phyloP scores from a whole-genome alignment of 1,140 invertebrate species.

The Tetraneura akinire region DNA sequence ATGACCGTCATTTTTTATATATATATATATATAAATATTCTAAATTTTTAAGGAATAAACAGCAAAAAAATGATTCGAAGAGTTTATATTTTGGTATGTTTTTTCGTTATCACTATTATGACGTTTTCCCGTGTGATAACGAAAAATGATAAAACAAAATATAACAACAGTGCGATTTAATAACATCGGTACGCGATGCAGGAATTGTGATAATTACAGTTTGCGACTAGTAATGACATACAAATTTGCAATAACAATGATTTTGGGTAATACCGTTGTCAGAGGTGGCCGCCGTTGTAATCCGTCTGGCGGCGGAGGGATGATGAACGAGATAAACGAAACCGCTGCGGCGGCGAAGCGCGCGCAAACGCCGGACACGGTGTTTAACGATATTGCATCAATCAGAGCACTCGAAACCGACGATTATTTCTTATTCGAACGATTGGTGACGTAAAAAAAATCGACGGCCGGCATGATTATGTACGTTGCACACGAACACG shows the following conservation, averaged over 20 bases:
- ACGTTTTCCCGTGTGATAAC: constrained; percentile 13
- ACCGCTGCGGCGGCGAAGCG: constrained; percentile 15
- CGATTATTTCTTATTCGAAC: neutral
- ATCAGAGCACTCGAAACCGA: neutral
- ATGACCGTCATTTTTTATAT: neutral
- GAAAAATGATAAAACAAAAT: constrained; percentile 1
- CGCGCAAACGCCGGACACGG: constrained; percentile 23
- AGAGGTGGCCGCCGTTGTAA: constrained; percentile 30
- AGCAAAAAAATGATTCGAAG: neutral
- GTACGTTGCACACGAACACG: neutral
- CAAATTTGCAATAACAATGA: neutral
- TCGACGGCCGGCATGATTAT: neutral
- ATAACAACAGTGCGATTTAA: neutral
- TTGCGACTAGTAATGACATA: neutral
- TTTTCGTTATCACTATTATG: constrained; percentile 18
- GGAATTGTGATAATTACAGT: neutral
- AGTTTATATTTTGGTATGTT: neutral
- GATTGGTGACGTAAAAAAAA: neutral
- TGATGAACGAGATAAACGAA: constrained; percentile 5
- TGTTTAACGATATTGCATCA: neutral
- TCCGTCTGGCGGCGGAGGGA: constrained; percentile 1
- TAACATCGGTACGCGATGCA: neutral
- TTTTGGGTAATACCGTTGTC: constrained; percentile 18
- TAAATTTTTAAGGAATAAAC: neutral
- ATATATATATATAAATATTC: too few species aligned